Percentiles rank a stretch among this genome's conserved stretches.
These are phyloP conservation scores for Pseudomugil tenellus DNA, from an alignment of 2,797 vertebrate genomes.

Conservation along the genomic window DNA sequence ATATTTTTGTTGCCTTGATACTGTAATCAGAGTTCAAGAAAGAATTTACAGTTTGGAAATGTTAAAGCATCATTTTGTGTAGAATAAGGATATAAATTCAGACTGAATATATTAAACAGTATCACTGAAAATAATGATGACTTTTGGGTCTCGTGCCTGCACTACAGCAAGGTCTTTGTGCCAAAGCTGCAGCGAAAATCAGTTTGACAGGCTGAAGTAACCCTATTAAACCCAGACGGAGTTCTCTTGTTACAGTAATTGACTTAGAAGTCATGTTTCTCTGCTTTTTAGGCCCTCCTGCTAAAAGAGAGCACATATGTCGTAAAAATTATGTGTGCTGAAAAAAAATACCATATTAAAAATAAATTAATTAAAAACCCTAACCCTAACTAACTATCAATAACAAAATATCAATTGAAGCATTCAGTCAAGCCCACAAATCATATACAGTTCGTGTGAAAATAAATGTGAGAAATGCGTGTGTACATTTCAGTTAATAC, in stretches of 20 bases:
- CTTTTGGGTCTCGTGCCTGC: background rate
- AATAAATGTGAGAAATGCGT: no score
- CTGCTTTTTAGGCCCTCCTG: background rate
- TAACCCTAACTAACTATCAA: background rate
- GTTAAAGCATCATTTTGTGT: background rate
- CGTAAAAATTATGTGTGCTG: background rate
- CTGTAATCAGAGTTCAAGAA: background rate
- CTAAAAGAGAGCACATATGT: background rate
- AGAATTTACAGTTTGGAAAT: background rate
- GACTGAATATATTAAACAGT: background rate
- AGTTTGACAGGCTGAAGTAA: constrained; percentile 14
- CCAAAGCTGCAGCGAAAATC: constrained; percentile 24
- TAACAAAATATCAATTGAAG: background rate
- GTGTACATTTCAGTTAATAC: no score
- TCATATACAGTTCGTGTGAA: no score
- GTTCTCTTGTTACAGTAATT: constrained; percentile 4
- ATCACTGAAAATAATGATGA: background rate
- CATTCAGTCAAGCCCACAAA: background rate
- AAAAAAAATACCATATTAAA: background rate
- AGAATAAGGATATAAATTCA: background rate
- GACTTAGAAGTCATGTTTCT: background rate
- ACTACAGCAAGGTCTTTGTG: constrained; percentile 2
- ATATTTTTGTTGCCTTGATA: background rate
- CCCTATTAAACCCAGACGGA: constrained; percentile 8
- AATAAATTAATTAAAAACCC: no score